Evolutionary conservation across 2,888 invertebrate genomes (phyloP), one percentile per base, ranked within the genome.

Genomic region (Cryptus armator): DNA sequence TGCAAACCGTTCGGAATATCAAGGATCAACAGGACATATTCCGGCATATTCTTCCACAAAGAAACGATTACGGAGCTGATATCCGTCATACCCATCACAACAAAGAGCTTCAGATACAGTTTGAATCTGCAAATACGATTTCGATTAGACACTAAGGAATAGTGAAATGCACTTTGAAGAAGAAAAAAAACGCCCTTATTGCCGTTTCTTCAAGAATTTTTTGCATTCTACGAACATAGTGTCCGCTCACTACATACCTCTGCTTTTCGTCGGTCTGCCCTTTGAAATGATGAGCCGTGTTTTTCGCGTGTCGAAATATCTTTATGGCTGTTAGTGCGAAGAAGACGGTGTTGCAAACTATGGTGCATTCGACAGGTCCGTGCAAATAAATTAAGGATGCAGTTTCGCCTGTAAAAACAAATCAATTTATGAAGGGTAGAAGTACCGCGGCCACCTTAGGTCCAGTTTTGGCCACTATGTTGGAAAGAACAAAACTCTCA

Each of bases 21-120:
- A 1, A 96, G 95, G 56, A 96, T 32, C 86, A 95, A 95, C 96
- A 96, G 96, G 59, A 96, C 89, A 81, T 92, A 92, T 5, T 93
- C 87, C 0, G 94, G 94, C 1, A 81, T 46, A 9, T 84, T 72
- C 9, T 94, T 95, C 5, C 95, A 95, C 5, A 95, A 86, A 95
- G 96, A 97, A 56, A 97, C 97, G 82, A 97, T 94, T 70, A 97
- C 95, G 92, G 98, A 98, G 94, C 96, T 96, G 0, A 96, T 95
- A 98, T 98, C 98, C 90, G 97, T 98, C 19, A 97, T 96, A 0
- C 98, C 98, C 97, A 98, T 98, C 43, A 97, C 97, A 88, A 98
- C 95, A 92, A 98, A 97, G 51, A 98, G 94, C 90, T 98, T 97
- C 89, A 97, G 90, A 92, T 97, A 98, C 2, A 98, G 94, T 37